phyloP scores from a whole-genome alignment of 2,113 vertebrate species.

The Erythrocercus mccallii region DNA sequence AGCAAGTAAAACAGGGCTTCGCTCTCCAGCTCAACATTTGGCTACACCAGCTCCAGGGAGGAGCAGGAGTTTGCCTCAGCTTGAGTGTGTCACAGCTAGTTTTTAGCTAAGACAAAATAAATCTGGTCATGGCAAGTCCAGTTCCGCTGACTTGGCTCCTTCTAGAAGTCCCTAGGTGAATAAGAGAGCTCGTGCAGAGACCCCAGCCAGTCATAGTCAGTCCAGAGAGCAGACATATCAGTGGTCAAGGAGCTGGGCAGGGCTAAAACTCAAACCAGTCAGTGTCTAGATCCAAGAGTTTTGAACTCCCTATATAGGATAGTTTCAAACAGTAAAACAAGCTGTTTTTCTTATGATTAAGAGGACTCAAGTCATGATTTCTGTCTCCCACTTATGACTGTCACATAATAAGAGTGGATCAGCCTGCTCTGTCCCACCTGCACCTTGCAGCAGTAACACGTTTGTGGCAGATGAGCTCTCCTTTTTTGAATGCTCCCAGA shows the following conservation, averaged over 20 bases:
- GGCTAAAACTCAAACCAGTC: background rate
- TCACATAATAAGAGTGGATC: rapidly evolving
- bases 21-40: background rate
- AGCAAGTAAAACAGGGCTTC: background rate
- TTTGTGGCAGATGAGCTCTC: background rate
- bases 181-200: background rate
- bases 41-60: background rate
- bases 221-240: background rate
- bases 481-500: background rate
- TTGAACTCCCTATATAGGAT: background rate
- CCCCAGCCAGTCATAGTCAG: background rate
- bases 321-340: background rate
- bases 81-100: background rate
- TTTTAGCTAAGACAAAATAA: background rate
- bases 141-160: background rate
- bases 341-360: background rate
- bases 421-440: background rate
- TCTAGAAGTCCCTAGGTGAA: background rate
- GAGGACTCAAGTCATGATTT: background rate
- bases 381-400: background rate
- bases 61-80: background rate
- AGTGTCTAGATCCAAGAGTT: background rate
- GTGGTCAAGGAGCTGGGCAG: background rate
- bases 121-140: background rate
- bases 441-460: background rate